Percentiles rank a stretch among this genome's conserved stretches.
phyloP scores from a whole-genome alignment of 2,888 invertebrate species.

The Colostygia pectinataria region DNA sequence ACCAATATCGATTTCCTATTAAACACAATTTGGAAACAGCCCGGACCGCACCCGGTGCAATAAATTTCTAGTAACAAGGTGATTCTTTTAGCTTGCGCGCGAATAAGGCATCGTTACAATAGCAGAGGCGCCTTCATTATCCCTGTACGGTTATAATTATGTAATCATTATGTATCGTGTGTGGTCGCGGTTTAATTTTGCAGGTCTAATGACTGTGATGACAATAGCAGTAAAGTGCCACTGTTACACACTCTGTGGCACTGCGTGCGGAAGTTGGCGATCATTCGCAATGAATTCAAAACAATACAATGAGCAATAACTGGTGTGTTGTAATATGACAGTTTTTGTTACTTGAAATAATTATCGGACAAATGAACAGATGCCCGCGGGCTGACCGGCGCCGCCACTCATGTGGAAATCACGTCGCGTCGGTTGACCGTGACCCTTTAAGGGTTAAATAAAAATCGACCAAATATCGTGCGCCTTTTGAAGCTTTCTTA shows the following conservation, averaged over 20 bases:
- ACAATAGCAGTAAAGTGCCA: constrained; percentile 48
- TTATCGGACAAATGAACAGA: constrained; percentile 34
- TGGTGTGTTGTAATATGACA: constrained; percentile 26
- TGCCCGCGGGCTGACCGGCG: background rate
- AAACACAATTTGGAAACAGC: constrained; percentile 30
- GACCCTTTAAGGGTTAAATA: constrained; percentile 1
- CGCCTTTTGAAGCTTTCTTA: no score
- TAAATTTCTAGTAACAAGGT: constrained; percentile 33
- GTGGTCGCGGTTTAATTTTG: constrained; percentile 39
- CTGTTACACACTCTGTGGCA: constrained; percentile 28
- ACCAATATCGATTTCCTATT: constrained; percentile 32
- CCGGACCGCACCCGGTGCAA: constrained; percentile 34
- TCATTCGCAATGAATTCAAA: constrained; percentile 54
- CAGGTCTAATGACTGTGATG: constrained; percentile 51
- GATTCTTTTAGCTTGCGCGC: constrained; percentile 30
- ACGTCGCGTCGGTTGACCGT: constrained; percentile 17
- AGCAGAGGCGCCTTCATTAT: constrained; percentile 34
- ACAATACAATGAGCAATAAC: constrained; percentile 51
- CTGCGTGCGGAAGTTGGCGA: constrained; percentile 46
- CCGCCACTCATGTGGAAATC: constrained; percentile 13
- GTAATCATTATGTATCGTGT: constrained; percentile 30
- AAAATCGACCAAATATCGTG: background rate
- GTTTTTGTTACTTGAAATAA: constrained; percentile 16
- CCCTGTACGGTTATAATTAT: constrained; percentile 30
- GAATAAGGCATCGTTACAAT: constrained; percentile 29